Percentiles rank a stretch among this genome's conserved stretches.
Conservation (phyloP, 1,140 invertebrate species). For the Rhagoletis zephyria region DNA sequence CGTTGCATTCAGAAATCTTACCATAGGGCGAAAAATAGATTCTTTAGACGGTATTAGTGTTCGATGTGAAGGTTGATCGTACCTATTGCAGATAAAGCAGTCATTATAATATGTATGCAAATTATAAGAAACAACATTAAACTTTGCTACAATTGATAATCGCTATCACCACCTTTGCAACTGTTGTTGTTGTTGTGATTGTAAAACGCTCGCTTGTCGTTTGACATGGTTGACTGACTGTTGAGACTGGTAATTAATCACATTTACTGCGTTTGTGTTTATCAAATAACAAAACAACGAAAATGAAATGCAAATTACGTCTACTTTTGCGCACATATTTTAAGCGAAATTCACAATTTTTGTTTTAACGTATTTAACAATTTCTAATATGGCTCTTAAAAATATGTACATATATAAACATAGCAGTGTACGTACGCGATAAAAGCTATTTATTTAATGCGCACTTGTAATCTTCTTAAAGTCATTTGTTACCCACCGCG, state of each 20-base stretch:
- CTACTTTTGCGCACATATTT: not conserved
- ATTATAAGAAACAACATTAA: not conserved
- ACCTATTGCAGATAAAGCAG: not conserved
- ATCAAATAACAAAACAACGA: not conserved
- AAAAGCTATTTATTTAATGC: not conserved
- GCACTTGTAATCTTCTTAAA: not conserved
- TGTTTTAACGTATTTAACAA: no score
- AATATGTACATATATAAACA: not conserved
- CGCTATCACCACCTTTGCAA: constrained; percentile 52
- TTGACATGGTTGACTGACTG: not conserved
- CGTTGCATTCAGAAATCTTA: not conserved
- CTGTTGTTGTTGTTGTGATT: constrained; percentile 53
- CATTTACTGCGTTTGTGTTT: not conserved
- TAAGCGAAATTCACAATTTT: not conserved
- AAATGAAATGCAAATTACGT: not conserved
- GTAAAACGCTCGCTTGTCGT: constrained; percentile 31
- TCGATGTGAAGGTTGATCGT: not conserved
- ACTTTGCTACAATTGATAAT: not conserved
- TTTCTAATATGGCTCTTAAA: not conserved
- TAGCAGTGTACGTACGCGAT: not conserved
- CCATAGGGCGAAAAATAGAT: not conserved
- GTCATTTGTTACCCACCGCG: not conserved
- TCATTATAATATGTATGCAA: no score
- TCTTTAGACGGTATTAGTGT: no score
- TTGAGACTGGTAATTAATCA: not conserved